Base-by-base conservation (phyloP, 2,797 vertebrate species). In the Denticeps clupeoides region DNA sequence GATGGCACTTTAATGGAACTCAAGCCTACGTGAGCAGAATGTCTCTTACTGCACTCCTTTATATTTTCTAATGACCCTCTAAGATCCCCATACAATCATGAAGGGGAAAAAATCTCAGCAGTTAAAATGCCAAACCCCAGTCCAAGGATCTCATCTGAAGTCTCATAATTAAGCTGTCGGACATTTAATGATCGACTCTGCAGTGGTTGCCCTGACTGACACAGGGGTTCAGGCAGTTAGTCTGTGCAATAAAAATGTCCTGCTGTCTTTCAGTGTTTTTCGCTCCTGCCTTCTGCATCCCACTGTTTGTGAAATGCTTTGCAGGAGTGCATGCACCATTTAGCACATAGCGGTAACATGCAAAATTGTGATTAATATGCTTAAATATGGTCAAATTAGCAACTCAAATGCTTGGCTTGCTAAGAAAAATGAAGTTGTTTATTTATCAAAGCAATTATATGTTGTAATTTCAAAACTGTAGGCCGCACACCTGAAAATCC, bases 101-200 rank as follows among this genome's bases (percentile, higher is more conserved):
- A 45, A 33, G 28, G 45, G 49, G 51, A 59, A 33, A 55, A 41
- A 49, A 53, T 61, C 56, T 65, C 59, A 65, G 64, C 46, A 24
- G 60, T 67, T 74, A 69, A 77, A 74, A 76, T 74, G 71, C 74
- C 73, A 72, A 64, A 60, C 55, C 49, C 27, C 55, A 58, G 62
- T 68, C 41, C 43, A 28, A 25, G 55, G 55, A 64, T 73, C 60
- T 64, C 49, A 59, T 62, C 72, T 45, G 45, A 59, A 67, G 69
- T 66, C 48, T 29, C 60, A 64, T 76, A 79, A 78, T 80, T 70
- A 76, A 68, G 55, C 51, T 75, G 66, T 72, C 59, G 23, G 3
- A 21, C 49, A 49, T 49, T 54, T 63, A 72, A 74, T 70, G 71
- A 78, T 64, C 51, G 67, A 66, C 65, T 64, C 51, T 65, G 51